Evolutionary conservation across 2,797 vertebrate species (phyloP).

Genomic region (Sparidentex hasta): DNA sequence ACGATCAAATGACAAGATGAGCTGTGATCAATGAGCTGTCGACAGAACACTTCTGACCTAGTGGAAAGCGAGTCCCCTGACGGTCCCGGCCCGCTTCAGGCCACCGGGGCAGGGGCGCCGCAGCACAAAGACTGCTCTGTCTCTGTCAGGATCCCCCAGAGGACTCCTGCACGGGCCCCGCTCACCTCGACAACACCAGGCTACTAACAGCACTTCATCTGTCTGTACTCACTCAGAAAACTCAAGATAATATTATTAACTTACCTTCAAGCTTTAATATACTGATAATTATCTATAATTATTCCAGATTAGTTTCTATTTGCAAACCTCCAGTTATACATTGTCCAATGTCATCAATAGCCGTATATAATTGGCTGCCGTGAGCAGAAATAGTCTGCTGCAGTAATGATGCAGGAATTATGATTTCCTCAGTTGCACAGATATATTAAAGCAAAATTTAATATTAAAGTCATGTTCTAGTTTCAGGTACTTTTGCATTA

Average conservation of each 20-base stretch:
- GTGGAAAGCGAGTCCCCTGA: conserved; percentile 84
- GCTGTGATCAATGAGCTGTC: conserved; percentile 89
- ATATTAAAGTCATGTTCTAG: conserved; percentile 18
- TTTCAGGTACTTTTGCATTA: conserved; percentile 36
- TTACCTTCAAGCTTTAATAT: conserved; percentile 47
- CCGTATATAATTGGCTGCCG: conserved; percentile 10
- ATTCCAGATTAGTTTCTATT: conserved; percentile 8
- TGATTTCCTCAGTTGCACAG: conserved; percentile 29
- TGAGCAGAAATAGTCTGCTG: conserved; percentile 26
- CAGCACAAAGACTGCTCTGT: conserved; percentile 84
- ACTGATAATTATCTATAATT: conserved; percentile 53
- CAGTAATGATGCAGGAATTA: conserved; percentile 23
- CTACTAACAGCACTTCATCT: conserved; percentile 80
- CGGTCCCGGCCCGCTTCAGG: conserved; percentile 79
- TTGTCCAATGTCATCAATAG: conserved; percentile 12
- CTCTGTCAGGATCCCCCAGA: conserved; percentile 79
- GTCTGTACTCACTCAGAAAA: conserved; percentile 71
- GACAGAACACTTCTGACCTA: conserved; percentile 90
- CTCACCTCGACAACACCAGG: conserved; percentile 79
- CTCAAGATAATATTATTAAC: conserved; percentile 67
- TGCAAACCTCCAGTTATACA: conserved; percentile 22
- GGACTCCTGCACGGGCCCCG: conserved; percentile 72
- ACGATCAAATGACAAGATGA: conserved; percentile 86
- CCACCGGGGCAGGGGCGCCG: conserved; percentile 81
- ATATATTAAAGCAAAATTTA: conserved; percentile 11